Percentiles rank a stretch among this genome's conserved stretches.
phyloP scores from a whole-genome alignment of 1,140 invertebrate genomes.

The Dinoponera quadriceps region DNA sequence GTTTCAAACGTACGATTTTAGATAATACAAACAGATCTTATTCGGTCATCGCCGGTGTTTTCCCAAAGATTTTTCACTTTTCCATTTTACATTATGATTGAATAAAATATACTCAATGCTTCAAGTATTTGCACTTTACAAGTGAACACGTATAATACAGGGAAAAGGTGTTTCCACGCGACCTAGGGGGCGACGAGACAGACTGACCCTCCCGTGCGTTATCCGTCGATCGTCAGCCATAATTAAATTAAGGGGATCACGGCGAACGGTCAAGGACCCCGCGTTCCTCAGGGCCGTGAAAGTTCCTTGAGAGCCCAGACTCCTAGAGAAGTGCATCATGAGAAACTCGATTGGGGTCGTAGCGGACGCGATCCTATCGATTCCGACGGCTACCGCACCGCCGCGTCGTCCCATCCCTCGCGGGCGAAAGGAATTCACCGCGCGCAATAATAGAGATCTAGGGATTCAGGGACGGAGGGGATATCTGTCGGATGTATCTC shows the following conservation, averaged over 20 bases:
- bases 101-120: no score
- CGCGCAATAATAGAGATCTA: conserved; percentile 60
- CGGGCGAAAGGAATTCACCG: conserved; percentile 23
- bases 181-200: not conserved
- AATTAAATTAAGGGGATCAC: conserved; percentile 72
- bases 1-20: no score
- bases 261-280: conserved; percentile 70
- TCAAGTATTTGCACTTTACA: no score
- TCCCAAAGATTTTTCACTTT: no score
- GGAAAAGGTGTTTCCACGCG: no score
- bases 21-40: no score
- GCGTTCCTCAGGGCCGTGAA: conserved; percentile 71
- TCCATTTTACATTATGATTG: no score
- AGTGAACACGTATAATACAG: no score
- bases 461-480: not conserved
- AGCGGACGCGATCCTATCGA: conserved; percentile 54
- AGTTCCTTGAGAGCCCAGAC: conserved; percentile 66
- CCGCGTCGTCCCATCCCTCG: conserved; percentile 19
- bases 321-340: conserved; percentile 64
- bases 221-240: conserved; percentile 30
- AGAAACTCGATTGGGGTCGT: conserved; percentile 65
- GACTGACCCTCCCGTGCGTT: conserved; percentile 41
- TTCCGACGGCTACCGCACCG: conserved; percentile 9
- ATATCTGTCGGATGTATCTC: conserved; percentile 8
- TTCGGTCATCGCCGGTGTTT: no score